Conservation (phyloP, 2,113 vertebrate genomes). For the Pavo muticus region DNA sequence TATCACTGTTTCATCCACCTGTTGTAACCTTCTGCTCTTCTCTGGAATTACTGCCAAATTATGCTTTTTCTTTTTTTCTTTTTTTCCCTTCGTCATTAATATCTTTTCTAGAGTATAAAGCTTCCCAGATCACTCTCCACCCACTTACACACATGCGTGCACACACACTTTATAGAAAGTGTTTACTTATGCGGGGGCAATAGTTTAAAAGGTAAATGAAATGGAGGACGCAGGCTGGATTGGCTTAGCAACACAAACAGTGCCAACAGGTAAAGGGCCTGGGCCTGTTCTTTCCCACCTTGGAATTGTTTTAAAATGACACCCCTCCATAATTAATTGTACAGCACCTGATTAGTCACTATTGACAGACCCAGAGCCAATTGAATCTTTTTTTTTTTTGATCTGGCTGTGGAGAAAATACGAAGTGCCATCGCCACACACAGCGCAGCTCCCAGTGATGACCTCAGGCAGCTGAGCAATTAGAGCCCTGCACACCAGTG, state of each 20-base stretch:
- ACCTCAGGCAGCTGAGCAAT: conserved; percentile 61
- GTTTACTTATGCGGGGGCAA: conserved; percentile 73
- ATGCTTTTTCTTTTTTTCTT: background rate
- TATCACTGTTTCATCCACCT: conserved; percentile 44
- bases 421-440: conserved; percentile 30
- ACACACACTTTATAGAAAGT: conserved; percentile 63
- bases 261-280: conserved; percentile 69
- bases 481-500: conserved; percentile 5
- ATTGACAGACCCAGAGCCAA: conserved; percentile 68
- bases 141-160: conserved; percentile 60
- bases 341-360: conserved; percentile 70
- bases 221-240: conserved; percentile 62
- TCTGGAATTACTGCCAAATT: conserved; percentile 39
- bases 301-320: conserved; percentile 71
- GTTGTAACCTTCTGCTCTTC: background rate
- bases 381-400: background rate
- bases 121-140: conserved; percentile 65
- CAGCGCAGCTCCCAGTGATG: background rate
- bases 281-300: conserved; percentile 70
- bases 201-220: conserved; percentile 73
- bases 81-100: conserved; percentile 1
- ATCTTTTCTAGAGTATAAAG: conserved; percentile 58
- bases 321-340: conserved; percentile 70
- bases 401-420: conserved; percentile 36
- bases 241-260: conserved; percentile 76